Percentiles rank a stretch among this genome's conserved stretches.
Conservation (phyloP, 2,113 vertebrate species). For the Chamaea fasciata region DNA sequence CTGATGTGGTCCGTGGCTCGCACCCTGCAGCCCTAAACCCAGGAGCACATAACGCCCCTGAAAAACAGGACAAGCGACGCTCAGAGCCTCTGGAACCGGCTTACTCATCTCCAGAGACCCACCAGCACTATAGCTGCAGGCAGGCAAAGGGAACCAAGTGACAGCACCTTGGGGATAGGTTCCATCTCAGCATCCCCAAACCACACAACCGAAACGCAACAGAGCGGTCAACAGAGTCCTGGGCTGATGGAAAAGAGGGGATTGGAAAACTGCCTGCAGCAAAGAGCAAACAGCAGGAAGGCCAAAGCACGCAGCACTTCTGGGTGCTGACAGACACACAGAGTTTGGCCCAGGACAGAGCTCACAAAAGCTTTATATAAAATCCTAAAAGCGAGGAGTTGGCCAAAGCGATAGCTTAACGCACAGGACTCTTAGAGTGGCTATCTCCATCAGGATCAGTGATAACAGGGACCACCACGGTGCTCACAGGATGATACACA, state of each 20-base stretch:
- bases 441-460: background rate
- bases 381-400: background rate
- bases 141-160: background rate
- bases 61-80: background rate
- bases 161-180: background rate
- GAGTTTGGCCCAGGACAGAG: background rate
- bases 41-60: rapidly evolving
- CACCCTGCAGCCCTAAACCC: background rate
- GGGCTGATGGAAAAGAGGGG: background rate
- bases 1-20: no score
- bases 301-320: background rate
- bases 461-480: background rate
- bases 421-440: background rate
- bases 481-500: rapidly evolving
- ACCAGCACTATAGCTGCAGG: rapidly evolving
- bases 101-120: background rate
- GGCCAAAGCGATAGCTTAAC: rapidly evolving
- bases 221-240: background rate
- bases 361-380: background rate
- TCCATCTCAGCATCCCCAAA: background rate
- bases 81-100: background rate
- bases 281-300: background rate
- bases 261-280: background rate
- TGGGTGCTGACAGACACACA: background rate
- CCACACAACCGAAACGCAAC: no score